Evolutionary conservation across 1,140 invertebrate genomes (phyloP).

Genomic region (Philopotamus ludificatus): DNA sequence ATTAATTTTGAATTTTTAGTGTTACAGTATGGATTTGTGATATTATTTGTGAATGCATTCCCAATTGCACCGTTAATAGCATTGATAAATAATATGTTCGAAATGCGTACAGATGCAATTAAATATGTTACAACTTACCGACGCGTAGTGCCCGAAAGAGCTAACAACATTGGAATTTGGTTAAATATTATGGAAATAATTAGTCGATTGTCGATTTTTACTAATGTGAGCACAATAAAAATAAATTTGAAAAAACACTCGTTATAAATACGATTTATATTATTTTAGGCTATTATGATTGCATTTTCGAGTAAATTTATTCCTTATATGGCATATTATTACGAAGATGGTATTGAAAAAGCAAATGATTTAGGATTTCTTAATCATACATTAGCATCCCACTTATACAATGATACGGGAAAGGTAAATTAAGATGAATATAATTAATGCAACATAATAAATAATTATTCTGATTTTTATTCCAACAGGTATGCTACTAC

Average conservation of each 20-base stretch:
- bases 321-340: conserved; percentile 74
- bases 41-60: conserved; percentile 61
- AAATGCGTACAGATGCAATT: conserved; percentile 85
- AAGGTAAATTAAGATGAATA: no score
- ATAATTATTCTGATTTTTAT: no score
- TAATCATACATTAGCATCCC: no score
- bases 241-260: no score
- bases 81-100: conserved; percentile 54
- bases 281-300: conserved; percentile 58
- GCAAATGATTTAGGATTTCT: no score
- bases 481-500: no score
- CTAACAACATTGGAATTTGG: conserved; percentile 89
- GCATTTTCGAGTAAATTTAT: conserved; percentile 98
- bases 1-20: no score
- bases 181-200: conserved; percentile 86
- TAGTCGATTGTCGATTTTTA: conserved; percentile 86
- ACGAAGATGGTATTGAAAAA: conserved; percentile 62
- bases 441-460: no score
- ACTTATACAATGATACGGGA: no score
- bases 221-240: conserved; percentile 93
- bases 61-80: conserved; percentile 41
- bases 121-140: conserved; percentile 82
- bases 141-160: conserved; percentile 81
- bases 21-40: conserved; percentile 84
- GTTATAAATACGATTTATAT: not conserved